phyloP scores from a whole-genome alignment of 2,888 invertebrate genomes.

The Athalia rosae region DNA sequence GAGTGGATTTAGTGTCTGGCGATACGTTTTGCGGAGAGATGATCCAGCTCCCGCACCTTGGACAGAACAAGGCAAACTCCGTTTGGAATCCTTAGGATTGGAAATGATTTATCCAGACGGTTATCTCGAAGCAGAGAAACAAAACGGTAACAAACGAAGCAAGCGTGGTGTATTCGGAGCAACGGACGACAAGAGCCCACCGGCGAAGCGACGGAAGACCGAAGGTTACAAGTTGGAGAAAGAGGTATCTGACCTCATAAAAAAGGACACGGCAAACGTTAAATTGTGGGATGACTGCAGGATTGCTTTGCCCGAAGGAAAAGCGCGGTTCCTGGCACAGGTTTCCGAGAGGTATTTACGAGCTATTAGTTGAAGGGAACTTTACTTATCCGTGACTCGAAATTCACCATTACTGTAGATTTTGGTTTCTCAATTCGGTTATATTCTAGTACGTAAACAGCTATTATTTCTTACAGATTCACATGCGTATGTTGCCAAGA shows the following conservation, averaged over 20 bases:
- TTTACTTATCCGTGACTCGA: neutral
- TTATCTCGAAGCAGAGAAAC: constrained; percentile 76
- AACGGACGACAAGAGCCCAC: constrained; percentile 57
- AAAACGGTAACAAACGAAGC: constrained; percentile 53
- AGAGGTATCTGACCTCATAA: constrained; percentile 73
- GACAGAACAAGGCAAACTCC: constrained; percentile 81
- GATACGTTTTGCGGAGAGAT: constrained; percentile 84
- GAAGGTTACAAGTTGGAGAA: constrained; percentile 70
- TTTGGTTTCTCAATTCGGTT: neutral
- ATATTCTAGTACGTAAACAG: neutral
- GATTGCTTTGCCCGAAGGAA: constrained; percentile 74
- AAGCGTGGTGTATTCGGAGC: constrained; percentile 50
- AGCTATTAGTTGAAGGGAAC: constrained; percentile 53
- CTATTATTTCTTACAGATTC: constrained; percentile 72
- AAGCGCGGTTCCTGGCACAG: constrained; percentile 63
- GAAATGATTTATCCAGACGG: constrained; percentile 80
- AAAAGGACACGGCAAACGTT: constrained; percentile 78
- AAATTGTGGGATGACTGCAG: constrained; percentile 83
- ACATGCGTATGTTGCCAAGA: constrained; percentile 89
- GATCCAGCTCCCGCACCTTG: constrained; percentile 88
- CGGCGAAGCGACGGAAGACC: constrained; percentile 70
- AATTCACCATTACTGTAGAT: neutral
- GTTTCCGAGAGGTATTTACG: constrained; percentile 55
- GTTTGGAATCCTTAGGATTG: constrained; percentile 61
- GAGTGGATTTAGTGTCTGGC: constrained; percentile 88